A percentile compares a stretch with the other conserved stretches of the same genome.
Evolutionary conservation across 2,888 invertebrate genomes (phyloP).

Genomic region (Muschampia plurimacula): DNA sequence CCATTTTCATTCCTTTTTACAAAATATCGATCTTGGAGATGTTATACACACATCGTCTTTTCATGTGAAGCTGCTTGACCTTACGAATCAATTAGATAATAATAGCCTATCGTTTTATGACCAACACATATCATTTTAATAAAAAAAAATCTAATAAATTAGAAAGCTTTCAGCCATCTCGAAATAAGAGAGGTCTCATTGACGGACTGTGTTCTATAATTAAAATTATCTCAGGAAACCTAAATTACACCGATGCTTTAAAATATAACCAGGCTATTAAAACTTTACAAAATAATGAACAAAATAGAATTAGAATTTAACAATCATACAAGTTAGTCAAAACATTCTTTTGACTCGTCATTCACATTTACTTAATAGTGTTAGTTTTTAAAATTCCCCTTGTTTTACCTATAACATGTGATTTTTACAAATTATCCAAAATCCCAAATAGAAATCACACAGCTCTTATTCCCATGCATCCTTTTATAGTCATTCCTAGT

Average conservation of each 20-base stretch:
- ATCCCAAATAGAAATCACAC: slow-evolving; percentile 27
- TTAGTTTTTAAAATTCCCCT: slow-evolving; percentile 34
- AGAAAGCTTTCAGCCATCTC: too few relatives aligned
- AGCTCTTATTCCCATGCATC: neutral
- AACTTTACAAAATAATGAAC: neutral
- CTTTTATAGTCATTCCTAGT: neutral
- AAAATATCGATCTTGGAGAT: too few relatives aligned
- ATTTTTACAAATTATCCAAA: slow-evolving; percentile 29
- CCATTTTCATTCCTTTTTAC: too few relatives aligned
- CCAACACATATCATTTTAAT: too few relatives aligned
- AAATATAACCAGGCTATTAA: neutral
- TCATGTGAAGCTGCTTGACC: too few relatives aligned
- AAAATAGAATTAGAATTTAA: slow-evolving; percentile 16
- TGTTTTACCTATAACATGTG: neutral
- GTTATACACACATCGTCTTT: too few relatives aligned
- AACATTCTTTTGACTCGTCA: neutral
- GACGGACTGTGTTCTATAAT: neutral
- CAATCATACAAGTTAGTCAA: slow-evolving; percentile 12
- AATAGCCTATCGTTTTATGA: too few relatives aligned
- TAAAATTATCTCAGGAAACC: neutral
- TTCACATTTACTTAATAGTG: neutral
- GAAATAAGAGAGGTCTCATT: neutral
- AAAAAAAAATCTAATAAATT: too few relatives aligned
- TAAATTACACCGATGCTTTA: neutral
- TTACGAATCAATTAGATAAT: too few relatives aligned